Conservation (phyloP, 2,888 invertebrate species). For the Drosophila bunnanda region DNA sequence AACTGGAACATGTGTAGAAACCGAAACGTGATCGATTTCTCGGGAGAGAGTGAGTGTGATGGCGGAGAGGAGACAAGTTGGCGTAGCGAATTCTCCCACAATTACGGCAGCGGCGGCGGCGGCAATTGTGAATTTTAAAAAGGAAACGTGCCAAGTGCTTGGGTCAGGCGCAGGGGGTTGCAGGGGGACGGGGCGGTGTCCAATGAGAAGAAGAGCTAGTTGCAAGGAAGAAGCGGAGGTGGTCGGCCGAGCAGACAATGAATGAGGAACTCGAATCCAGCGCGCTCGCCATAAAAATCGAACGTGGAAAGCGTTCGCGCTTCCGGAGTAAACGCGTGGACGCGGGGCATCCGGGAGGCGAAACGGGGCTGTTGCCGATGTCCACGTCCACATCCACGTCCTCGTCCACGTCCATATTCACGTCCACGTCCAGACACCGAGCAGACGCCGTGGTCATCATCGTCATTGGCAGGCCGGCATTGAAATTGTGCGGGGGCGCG, state of each 20-base stretch:
- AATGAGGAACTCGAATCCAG: constrained; percentile 75
- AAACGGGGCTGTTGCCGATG: constrained; percentile 16
- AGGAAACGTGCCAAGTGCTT: constrained; percentile 79
- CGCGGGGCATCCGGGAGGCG: constrained; percentile 51
- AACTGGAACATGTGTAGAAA: constrained; percentile 78
- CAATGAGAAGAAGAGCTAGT: constrained; percentile 18
- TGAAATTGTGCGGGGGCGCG: constrained; percentile 54
- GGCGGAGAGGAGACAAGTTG: constrained; percentile 70
- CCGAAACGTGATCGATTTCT: constrained; percentile 77
- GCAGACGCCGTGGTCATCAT: constrained; percentile 63
- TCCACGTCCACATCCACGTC: constrained; percentile 31
- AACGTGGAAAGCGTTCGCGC: constrained; percentile 77
- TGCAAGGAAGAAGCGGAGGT: constrained; percentile 24
- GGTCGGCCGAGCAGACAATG: constrained; percentile 60
- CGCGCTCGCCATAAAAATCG: constrained; percentile 76
- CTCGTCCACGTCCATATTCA: constrained; percentile 31
- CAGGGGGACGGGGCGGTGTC: background rate
- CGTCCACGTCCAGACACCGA: constrained; percentile 73
- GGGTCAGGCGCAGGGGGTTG: constrained; percentile 30
- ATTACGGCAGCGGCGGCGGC: constrained; percentile 75
- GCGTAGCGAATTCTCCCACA: constrained; percentile 78
- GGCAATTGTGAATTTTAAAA: constrained; percentile 83
- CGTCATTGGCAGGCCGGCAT: constrained; percentile 61
- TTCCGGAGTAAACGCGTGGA: constrained; percentile 65
- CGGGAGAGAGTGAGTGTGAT: constrained; percentile 25